A percentile compares a stretch with the other conserved stretches of the same genome.
Conservation (phyloP, 2,113 vertebrate species). For the Pachyramphus minor region DNA sequence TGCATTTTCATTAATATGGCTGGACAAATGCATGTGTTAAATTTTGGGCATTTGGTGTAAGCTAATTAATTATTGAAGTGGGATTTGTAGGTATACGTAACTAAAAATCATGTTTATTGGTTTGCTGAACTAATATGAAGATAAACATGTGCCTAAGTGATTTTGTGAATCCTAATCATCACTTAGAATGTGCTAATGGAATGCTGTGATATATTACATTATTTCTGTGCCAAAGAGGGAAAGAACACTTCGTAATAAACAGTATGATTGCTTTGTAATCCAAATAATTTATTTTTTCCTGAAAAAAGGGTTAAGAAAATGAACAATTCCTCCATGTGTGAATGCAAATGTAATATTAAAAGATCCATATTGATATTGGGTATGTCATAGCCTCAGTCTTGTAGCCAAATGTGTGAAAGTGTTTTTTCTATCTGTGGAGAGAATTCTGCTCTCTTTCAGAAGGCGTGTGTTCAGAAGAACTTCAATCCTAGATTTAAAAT, state of each 20-base stretch:
- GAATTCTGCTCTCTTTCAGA: background rate
- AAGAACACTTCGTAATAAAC: background rate
- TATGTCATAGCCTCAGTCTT: background rate
- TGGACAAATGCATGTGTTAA: background rate
- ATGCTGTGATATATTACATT: background rate
- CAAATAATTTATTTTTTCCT: background rate
- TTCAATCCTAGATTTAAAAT: background rate
- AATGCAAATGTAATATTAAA: background rate
- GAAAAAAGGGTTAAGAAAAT: background rate
- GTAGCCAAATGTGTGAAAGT: background rate
- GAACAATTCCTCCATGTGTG: background rate
- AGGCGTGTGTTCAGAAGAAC: background rate
- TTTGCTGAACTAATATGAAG: background rate
- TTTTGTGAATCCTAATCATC: conserved; percentile 2
- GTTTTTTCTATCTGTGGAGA: background rate
- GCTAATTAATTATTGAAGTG: background rate
- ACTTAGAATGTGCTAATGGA: background rate
- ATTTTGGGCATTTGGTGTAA: background rate
- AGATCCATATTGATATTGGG: background rate
- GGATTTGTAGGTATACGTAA: background rate
- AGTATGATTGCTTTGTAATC: background rate
- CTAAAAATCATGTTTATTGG: background rate
- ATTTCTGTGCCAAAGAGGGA: background rate
- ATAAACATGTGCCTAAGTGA: conserved; percentile 6
- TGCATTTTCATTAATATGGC: background rate